These are phyloP conservation scores for Orussus abietinus DNA, from an alignment of 1,140 invertebrate species.

Conservation along the genomic window DNA sequence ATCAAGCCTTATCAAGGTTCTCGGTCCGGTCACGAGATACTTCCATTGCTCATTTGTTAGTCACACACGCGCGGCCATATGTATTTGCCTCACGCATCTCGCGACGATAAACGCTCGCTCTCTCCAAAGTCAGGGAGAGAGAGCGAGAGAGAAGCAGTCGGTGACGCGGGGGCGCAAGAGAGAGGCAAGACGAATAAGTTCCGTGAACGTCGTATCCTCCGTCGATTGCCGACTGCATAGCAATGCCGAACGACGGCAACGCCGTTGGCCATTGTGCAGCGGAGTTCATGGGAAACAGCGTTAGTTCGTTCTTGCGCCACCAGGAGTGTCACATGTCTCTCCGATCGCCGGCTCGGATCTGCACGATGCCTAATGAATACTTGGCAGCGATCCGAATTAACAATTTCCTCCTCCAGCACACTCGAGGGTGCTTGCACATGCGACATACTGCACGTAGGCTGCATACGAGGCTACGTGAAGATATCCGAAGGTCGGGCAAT, in stretches of 20 bases:
- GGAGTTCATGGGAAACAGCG: neutral
- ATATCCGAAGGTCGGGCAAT: neutral
- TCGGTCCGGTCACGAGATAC: neutral
- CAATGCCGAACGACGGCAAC: conserved; percentile 3
- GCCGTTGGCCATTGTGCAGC: neutral
- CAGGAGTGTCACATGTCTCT: no score
- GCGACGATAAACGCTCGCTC: neutral
- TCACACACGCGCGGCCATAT: no score
- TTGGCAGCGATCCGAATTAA: neutral
- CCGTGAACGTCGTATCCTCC: conserved; percentile 8
- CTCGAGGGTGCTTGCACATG: neutral
- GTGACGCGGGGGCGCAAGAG: no score
- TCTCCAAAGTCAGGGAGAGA: neutral
- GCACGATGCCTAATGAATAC: neutral
- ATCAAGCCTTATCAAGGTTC: neutral
- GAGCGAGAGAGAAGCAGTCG: neutral
- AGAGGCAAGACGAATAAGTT: conserved; percentile 3
- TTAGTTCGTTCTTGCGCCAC: no score
- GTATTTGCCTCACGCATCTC: neutral
- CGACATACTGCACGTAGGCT: neutral
- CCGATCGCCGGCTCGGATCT: neutral
- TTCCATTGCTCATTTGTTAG: neutral
- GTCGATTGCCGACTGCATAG: conserved; percentile 7
- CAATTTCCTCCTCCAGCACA: neutral
- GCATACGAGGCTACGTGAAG: neutral